A percentile compares a stretch with the other conserved stretches of the same genome.
These are phyloP conservation scores for Electrophaes corylata DNA, from an alignment of 2,888 invertebrate genomes.

Conservation along the genomic window DNA sequence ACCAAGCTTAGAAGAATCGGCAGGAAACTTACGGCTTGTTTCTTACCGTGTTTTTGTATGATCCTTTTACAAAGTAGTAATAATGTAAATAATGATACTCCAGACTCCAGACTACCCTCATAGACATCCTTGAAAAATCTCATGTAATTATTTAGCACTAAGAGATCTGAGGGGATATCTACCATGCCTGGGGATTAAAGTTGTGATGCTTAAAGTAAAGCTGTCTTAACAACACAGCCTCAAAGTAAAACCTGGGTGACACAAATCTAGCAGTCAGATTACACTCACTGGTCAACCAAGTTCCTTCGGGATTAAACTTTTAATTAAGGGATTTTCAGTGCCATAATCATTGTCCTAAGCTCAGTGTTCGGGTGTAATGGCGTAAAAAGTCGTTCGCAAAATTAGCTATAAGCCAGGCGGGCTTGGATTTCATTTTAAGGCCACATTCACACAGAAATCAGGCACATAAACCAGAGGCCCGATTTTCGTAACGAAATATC, in stretches of 20 bases:
- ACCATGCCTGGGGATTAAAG: no score
- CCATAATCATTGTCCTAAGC: constrained; percentile 61
- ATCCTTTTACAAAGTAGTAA: no score
- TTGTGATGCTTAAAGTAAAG: not conserved
- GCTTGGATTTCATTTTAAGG: constrained; percentile 41
- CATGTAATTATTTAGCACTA: no score
- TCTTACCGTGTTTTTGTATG: no score
- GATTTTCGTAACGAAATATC: no score
- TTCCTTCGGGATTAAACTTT: constrained; percentile 68
- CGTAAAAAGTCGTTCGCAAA: constrained; percentile 57
- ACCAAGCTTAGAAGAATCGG: no score
- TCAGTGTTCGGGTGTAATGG: constrained; percentile 50
- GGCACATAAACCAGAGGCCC: no score
- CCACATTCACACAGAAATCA: constrained; percentile 6
- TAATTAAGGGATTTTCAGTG: constrained; percentile 71
- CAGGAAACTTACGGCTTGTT: no score
- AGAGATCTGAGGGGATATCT: no score
- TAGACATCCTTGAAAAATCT: no score
- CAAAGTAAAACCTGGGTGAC: constrained; percentile 16
- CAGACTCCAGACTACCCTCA: no score
- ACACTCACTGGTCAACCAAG: constrained; percentile 49
- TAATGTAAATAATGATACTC: no score
- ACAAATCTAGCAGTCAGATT: constrained; percentile 35
- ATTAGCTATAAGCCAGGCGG: constrained; percentile 45
- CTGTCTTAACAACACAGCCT: not conserved